These are phyloP conservation scores for Odontesthes bonariensis DNA, from an alignment of 2,113 vertebrate species.

Conservation along the genomic window DNA sequence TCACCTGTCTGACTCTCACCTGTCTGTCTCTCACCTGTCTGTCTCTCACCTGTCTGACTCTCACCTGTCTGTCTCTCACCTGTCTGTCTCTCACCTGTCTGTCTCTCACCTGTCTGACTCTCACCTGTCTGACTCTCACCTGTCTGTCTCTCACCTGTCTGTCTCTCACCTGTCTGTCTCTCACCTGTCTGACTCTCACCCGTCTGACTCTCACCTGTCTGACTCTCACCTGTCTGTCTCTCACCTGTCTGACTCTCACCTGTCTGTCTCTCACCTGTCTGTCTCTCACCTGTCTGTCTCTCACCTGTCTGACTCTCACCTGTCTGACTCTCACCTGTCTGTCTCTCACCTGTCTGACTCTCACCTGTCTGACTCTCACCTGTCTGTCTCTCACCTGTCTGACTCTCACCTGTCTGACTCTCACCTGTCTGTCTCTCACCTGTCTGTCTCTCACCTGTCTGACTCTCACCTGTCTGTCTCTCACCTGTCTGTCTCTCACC, in stretches of 20 bases:
- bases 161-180: not conserved
- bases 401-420: constrained; percentile 8
- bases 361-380: not conserved
- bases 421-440: constrained; percentile 36
- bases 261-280: not conserved
- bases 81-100: constrained; percentile 1
- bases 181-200: not conserved
- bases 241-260: not conserved
- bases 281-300: not conserved
- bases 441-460: constrained; percentile 8
- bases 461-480: not conserved
- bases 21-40: constrained; percentile 9
- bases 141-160: not conserved
- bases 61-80: not conserved
- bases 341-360: not conserved
- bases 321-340: constrained; percentile 21
- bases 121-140: constrained; percentile 2
- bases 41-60: not conserved
- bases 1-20: constrained; percentile 31
- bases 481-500: not conserved
- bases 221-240: not conserved
- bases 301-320: constrained; percentile 28
- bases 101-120: constrained; percentile 37
- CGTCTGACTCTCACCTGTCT: constrained; percentile 43
- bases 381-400: not conserved